Evolutionary conservation across 2,113 vertebrate genomes (phyloP).

Genomic region (Heloderma charlesbogerti): DNA sequence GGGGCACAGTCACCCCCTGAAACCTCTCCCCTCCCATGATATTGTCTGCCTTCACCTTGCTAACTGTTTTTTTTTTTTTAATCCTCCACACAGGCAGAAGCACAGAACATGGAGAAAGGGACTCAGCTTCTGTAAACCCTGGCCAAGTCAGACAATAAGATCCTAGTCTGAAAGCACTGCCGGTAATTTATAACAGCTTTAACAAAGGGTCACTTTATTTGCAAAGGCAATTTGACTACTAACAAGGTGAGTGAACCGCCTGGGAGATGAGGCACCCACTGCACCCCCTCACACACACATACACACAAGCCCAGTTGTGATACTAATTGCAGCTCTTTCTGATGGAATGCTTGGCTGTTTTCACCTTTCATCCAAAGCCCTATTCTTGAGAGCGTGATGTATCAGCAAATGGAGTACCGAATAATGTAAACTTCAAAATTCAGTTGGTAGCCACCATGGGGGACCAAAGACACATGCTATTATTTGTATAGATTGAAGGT

Average conservation of each 20-base stretch:
- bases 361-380: background rate
- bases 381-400: background rate
- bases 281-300: too few relatives aligned
- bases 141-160: too few relatives aligned
- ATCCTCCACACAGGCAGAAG: too few relatives aligned
- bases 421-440: background rate
- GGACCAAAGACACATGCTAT: too few relatives aligned
- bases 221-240: background rate
- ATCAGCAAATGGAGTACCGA: background rate
- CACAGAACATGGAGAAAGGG: too few relatives aligned
- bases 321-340: background rate
- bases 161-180: too few relatives aligned
- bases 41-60: too few relatives aligned
- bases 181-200: too few relatives aligned
- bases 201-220: background rate
- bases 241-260: background rate
- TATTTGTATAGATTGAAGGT: background rate
- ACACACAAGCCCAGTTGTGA: background rate
- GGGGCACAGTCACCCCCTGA: too few relatives aligned
- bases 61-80: too few relatives aligned
- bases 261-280: background rate
- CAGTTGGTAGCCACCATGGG: background rate
- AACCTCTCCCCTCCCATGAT: too few relatives aligned
- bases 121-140: too few relatives aligned
- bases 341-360: background rate